Conservation (phyloP, 2,797 vertebrate species). For the Paedocypris micromegethes region DNA sequence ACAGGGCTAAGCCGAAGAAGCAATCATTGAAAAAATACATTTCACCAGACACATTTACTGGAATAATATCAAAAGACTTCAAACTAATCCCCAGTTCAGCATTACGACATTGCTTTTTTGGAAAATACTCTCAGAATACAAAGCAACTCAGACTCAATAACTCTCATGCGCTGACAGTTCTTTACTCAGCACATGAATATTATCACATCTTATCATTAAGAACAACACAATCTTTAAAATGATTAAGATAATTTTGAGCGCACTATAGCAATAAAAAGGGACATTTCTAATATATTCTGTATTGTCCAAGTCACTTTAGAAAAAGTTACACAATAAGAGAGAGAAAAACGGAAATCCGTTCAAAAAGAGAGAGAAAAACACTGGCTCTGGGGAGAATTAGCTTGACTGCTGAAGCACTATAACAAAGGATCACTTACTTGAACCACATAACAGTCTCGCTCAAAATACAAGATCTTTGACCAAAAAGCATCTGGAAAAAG, state of each 20-base stretch:
- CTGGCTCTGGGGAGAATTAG: constrained; percentile 6
- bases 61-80: constrained; percentile 2
- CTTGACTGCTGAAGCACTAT: constrained; percentile 22
- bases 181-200: background rate
- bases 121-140: background rate
- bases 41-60: constrained; percentile 6
- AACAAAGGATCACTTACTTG: constrained; percentile 18
- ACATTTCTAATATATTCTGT: too few relatives aligned
- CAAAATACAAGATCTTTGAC: constrained; percentile 1
- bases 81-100: constrained; percentile 16
- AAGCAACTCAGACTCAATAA: constrained; percentile 7
- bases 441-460: constrained; percentile 21
- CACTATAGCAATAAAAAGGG: too few relatives aligned
- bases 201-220: background rate
- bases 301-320: too few relatives aligned
- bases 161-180: constrained; percentile 8
- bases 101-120: background rate
- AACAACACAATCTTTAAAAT: background rate
- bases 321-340: constrained; percentile 8
- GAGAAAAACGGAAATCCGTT: background rate
- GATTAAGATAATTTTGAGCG: too few relatives aligned
- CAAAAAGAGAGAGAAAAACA: background rate
- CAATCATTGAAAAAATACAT: constrained; percentile 11
- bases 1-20: background rate
- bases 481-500: too few relatives aligned